phyloP scores from a whole-genome alignment of 2,888 invertebrate species.

The Fabriciana adippe region DNA sequence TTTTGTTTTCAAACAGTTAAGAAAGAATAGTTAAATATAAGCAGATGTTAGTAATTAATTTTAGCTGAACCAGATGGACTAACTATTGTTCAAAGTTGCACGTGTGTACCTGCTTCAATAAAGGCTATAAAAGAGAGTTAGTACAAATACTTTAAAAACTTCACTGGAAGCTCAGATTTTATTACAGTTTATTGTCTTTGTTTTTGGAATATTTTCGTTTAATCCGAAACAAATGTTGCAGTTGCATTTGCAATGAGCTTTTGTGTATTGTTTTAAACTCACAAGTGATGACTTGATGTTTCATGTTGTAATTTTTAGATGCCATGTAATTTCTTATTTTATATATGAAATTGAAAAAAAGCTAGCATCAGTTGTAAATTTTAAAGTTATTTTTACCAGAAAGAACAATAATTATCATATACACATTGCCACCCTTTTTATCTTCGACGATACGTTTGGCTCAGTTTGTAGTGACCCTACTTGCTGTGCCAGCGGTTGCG shows the following conservation, averaged over 20 bases:
- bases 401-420: too few relatives aligned
- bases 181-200: slow-evolving; percentile 13
- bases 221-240: slow-evolving; percentile 26
- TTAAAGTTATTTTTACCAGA: too few relatives aligned
- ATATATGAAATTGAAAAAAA: too few relatives aligned
- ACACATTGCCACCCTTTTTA: too few relatives aligned
- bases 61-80: slow-evolving; percentile 31
- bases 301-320: neutral
- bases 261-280: slow-evolving; percentile 14
- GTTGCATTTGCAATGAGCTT: slow-evolving; percentile 5
- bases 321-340: too few relatives aligned
- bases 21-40: slow-evolving; percentile 17
- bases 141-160: slow-evolving; percentile 27
- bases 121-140: slow-evolving; percentile 25
- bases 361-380: too few relatives aligned
- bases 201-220: slow-evolving; percentile 12
- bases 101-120: slow-evolving; percentile 36
- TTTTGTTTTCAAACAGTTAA: slow-evolving; percentile 14
- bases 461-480: too few relatives aligned
- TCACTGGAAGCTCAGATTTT: slow-evolving; percentile 36
- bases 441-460: too few relatives aligned
- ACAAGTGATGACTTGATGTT: slow-evolving; percentile 1
- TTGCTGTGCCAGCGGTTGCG: too few relatives aligned
- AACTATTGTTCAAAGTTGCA: slow-evolving; percentile 32
- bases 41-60: slow-evolving; percentile 34